These are phyloP conservation scores for Ammospiza nelsoni DNA, from an alignment of 2,113 vertebrate genomes.

Conservation along the genomic window DNA sequence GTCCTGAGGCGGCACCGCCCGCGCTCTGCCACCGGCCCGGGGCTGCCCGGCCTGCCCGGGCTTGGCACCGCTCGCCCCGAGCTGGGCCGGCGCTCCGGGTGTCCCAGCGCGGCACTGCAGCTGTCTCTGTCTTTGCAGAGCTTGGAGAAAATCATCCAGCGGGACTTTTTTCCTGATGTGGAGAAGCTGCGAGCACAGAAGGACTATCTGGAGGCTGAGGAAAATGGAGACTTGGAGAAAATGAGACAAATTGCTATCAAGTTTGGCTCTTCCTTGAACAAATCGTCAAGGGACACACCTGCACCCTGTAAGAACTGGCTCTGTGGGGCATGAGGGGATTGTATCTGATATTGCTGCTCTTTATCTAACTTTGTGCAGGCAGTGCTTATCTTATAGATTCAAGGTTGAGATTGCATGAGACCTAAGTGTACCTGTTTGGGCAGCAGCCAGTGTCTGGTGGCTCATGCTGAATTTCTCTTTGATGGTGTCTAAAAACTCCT, in stretches of 20 bases:
- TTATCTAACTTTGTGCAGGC: rapidly evolving
- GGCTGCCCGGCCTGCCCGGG: neutral
- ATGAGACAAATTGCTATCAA: slow-evolving; percentile 97
- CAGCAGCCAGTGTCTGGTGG: neutral
- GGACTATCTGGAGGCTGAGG: slow-evolving; percentile 94
- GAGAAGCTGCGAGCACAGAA: slow-evolving; percentile 93
- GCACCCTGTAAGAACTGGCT: slow-evolving; percentile 83
- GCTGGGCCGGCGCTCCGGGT: rapidly evolving
- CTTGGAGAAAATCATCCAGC: slow-evolving; percentile 92
- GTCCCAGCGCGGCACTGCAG: neutral
- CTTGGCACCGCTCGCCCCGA: neutral
- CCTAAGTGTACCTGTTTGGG: neutral
- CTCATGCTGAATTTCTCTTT: neutral
- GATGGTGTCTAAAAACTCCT: neutral
- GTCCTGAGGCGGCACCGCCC: rapidly evolving
- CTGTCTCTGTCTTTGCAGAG: slow-evolving; percentile 62
- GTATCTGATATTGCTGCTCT: neutral
- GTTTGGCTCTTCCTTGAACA: slow-evolving; percentile 88
- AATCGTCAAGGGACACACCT: slow-evolving; percentile 82
- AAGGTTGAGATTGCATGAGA: rapidly evolving
- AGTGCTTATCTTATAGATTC: neutral
- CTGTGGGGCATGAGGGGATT: neutral
- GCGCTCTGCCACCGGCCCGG: neutral
- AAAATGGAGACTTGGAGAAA: slow-evolving; percentile 89
- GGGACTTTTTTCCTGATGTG: slow-evolving; percentile 97